phyloP scores from a whole-genome alignment of 2,888 invertebrate species.

The Pristionchus japonicus region DNA sequence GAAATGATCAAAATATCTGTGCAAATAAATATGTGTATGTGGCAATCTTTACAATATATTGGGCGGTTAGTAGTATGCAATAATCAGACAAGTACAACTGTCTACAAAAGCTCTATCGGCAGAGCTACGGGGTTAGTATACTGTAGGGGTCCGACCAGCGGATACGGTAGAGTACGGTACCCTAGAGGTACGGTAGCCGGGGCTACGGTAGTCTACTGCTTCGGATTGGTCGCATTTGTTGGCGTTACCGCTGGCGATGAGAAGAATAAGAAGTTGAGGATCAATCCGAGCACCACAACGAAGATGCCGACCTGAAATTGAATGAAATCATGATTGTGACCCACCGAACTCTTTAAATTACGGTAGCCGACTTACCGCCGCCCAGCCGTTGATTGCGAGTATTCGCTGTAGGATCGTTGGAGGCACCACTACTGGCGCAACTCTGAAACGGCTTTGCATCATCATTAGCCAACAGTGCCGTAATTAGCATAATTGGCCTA shows the following conservation, averaged over 20 bases:
- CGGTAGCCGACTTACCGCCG: background rate
- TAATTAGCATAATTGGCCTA: background rate
- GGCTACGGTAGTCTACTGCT: slow-evolving; percentile 9
- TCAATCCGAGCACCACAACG: background rate
- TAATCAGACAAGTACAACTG: background rate
- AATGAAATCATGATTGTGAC: no score
- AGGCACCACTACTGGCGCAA: background rate
- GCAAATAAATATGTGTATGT: slow-evolving; percentile 6
- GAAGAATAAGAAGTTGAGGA: no score
- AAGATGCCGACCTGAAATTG: background rate
- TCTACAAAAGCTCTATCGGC: background rate
- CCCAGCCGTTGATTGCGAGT: background rate
- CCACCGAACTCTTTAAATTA: background rate
- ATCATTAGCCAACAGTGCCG: background rate
- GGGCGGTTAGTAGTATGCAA: background rate
- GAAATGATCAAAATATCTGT: background rate
- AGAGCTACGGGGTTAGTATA: slow-evolving; percentile 27
- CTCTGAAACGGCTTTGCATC: background rate
- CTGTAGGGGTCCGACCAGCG: slow-evolving; percentile 14
- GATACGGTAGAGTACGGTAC: background rate
- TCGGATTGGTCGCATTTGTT: background rate
- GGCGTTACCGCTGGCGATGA: background rate
- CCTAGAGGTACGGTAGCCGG: slow-evolving; percentile 2
- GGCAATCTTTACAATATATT: background rate
- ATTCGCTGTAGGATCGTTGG: background rate